Evolutionary conservation across 2,797 vertebrate species (phyloP).

Genomic region (Tiaroga cobitis): DNA sequence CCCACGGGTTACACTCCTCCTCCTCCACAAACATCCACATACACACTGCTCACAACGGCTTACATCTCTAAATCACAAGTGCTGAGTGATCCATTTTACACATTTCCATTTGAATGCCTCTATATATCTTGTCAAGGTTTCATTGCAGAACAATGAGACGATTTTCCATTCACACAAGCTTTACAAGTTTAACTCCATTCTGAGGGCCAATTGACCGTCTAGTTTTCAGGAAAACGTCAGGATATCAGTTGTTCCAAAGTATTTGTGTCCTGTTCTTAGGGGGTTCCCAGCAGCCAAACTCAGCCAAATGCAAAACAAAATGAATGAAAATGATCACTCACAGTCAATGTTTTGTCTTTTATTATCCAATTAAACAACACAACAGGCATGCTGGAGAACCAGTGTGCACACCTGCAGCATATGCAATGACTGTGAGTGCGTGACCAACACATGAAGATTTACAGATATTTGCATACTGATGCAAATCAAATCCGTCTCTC

Average conservation of each 20-base stretch:
- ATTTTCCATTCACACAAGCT: constrained; percentile 4
- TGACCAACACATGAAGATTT: background rate
- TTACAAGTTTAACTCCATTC: constrained; percentile 20
- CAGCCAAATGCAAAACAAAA: background rate
- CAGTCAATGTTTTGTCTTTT: background rate
- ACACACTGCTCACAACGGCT: background rate
- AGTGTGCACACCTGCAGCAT: constrained; percentile 9
- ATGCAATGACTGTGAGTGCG: background rate
- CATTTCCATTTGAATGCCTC: constrained; percentile 40
- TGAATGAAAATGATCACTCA: background rate
- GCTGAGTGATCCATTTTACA: constrained; percentile 33
- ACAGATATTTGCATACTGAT: constrained; percentile 34
- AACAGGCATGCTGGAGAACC: background rate
- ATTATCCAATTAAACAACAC: background rate
- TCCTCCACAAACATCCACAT: constrained; percentile 25
- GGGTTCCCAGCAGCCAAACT: background rate
- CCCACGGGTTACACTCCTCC: constrained; percentile 3
- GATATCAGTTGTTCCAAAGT: constrained; percentile 12
- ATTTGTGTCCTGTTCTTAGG: background rate
- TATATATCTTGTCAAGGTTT: constrained; percentile 19
- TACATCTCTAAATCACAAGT: constrained; percentile 15
- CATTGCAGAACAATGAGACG: background rate
- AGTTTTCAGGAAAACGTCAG: constrained; percentile 22
- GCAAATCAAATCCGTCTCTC: constrained; percentile 27
- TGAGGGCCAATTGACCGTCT: background rate